Base-by-base conservation (phyloP, 2,797 vertebrate species). In the Poecile montanus region DNA sequence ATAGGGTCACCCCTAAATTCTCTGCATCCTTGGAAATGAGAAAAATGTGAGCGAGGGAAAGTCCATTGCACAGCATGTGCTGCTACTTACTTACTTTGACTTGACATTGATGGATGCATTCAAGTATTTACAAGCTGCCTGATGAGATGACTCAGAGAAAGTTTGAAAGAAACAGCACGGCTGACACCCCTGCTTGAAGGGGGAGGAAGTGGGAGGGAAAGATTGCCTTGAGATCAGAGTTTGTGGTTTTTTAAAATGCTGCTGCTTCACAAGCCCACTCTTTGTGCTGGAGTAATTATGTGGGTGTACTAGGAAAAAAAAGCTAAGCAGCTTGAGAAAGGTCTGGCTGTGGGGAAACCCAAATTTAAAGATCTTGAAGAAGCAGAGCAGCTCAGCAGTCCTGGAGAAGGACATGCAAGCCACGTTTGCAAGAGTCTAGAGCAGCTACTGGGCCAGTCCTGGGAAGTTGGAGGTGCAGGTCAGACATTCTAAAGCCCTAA, bases 261-360 rank as follows among this genome's bases (percentile, higher is more conserved):
- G 95, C 97, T 96, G 85, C 95, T 97, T 97, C 91, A 94, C 92
- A 96, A 97, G 94, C 97, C 97, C 95, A 97, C 97, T 97, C 93
- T 95, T 96, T 95, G 95, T 97, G 94, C 96, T 97, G 94, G 94
- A 97, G 97, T 98, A 96, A 97, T 96, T 97, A 97, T 97, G 97
- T 96, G 95, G 97, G 97, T 97, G 96, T 97, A 96, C 93, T 57
- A 96, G 92, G 90, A 51, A 88, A 92, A 88, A 89, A 97, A 96
- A 79, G 27, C 91, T 85, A 94, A 94, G 92, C 77, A 93, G 81
- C 93, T 96, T 85, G 92, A 95, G 92, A 97, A 80, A 94, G 95
- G 93, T 89, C 83, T 96, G 94, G 89, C 91, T 92, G 85, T 90
- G 81, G 71, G 88, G 92, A 97, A 97, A 85, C 89, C 91, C 96